Conservation (phyloP, 1,140 invertebrate species). For the Leptestheria dahalacensis region DNA sequence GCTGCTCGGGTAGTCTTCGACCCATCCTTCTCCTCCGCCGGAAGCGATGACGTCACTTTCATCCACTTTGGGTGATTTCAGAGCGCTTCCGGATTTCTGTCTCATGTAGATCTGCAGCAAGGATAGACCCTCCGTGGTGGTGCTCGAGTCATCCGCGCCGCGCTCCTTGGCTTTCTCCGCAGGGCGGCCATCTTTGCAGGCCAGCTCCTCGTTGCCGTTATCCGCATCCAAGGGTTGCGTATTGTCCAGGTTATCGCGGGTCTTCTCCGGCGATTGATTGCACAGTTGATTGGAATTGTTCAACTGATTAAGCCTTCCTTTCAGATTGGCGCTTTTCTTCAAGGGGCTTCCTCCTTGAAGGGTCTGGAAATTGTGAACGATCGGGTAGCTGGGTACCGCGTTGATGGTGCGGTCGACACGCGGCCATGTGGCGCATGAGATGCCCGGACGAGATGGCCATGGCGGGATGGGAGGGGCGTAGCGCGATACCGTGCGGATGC, state of each 20-base stretch:
- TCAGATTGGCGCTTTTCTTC: background rate
- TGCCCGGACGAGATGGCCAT: background rate
- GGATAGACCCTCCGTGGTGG: constrained; percentile 4
- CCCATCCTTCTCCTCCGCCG: constrained; percentile 15
- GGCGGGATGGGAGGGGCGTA: constrained; percentile 2
- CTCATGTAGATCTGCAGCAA: constrained; percentile 17
- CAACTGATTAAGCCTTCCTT: background rate
- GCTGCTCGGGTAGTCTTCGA: constrained; percentile 17
- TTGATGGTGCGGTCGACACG: background rate
- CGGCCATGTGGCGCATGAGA: background rate
- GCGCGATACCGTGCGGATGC: background rate
- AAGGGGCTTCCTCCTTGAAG: background rate
- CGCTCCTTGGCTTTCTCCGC: constrained; percentile 1
- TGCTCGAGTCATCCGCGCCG: background rate
- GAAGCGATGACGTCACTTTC: constrained; percentile 11
- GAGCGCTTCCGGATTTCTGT: constrained; percentile 10
- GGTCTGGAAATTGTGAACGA: background rate
- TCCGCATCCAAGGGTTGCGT: background rate
- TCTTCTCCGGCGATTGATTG: background rate
- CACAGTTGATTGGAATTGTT: background rate
- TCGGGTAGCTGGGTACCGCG: background rate
- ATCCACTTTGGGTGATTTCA: background rate
- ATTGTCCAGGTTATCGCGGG: background rate
- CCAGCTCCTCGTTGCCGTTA: constrained; percentile 1
- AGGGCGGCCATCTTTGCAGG: background rate